Evolutionary conservation across 2,888 invertebrate species (phyloP).

Genomic region (Odiellus spinosus): DNA sequence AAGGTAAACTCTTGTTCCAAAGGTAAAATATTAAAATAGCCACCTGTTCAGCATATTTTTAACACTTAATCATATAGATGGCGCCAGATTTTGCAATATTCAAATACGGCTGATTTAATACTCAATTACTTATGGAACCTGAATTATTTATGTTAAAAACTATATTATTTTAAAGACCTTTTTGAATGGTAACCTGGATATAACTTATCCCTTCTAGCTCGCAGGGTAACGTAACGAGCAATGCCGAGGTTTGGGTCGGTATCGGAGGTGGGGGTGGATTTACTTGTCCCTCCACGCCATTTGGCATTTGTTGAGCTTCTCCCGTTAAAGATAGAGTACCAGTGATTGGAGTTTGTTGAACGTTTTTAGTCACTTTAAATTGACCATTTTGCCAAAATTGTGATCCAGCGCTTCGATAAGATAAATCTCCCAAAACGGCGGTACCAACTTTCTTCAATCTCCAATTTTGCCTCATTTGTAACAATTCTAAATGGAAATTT

Average conservation of each 20-base stretch:
- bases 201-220: constrained; percentile 91
- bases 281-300: neutral
- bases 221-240: constrained; percentile 80
- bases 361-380: constrained; percentile 89
- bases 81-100: too few relatives aligned
- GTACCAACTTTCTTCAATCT: constrained; percentile 88
- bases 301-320: neutral
- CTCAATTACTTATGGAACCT: too few relatives aligned
- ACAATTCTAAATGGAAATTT: constrained; percentile 68
- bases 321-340: constrained; percentile 21
- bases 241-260: constrained; percentile 48
- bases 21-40: too few relatives aligned
- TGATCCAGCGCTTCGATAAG: constrained; percentile 84
- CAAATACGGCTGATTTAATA: too few relatives aligned
- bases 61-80: too few relatives aligned
- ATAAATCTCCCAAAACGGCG: constrained; percentile 85
- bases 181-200: constrained; percentile 86
- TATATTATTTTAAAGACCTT: constrained; percentile 41
- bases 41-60: too few relatives aligned
- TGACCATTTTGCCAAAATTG: constrained; percentile 84
- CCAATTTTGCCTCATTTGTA: constrained; percentile 82
- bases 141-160: too few relatives aligned
- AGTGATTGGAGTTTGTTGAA: constrained; percentile 42
- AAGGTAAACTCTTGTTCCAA: too few relatives aligned
- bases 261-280: constrained; percentile 2